A percentile compares a stretch with the other conserved stretches of the same genome.
phyloP scores from a whole-genome alignment of 2,797 vertebrate species.

The Helicolenus hilgendorfi region DNA sequence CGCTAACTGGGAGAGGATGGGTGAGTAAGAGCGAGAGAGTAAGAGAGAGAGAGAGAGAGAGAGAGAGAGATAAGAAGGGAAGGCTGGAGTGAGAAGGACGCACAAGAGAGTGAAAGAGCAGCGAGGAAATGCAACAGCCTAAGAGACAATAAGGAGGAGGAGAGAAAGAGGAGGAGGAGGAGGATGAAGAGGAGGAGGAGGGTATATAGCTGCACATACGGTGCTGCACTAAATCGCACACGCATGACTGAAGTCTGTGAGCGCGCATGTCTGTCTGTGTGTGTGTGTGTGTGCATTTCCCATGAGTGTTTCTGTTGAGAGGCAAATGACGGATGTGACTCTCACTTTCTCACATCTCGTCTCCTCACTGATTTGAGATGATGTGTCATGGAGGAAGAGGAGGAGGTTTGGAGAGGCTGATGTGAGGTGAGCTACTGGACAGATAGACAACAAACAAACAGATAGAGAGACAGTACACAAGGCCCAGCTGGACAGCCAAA shows the following conservation, averaged over 20 bases:
- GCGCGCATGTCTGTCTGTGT: constrained; percentile 7
- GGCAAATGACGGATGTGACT: constrained; percentile 35
- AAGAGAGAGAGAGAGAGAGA: constrained; percentile 36
- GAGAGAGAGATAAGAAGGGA: constrained; percentile 39
- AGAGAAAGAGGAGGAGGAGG: constrained; percentile 42
- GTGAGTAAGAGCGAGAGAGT: constrained; percentile 9
- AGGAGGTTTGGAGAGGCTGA: not conserved
- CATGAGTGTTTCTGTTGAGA: constrained; percentile 27
- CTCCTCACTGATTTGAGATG: constrained; percentile 37
- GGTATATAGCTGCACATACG: constrained; percentile 60
- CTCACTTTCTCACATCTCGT: not conserved
- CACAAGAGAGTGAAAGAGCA: constrained; percentile 58
- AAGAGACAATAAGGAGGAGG: constrained; percentile 62
- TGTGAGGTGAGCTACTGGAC: constrained; percentile 32
- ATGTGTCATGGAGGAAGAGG: not conserved
- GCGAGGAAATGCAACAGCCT: constrained; percentile 62
- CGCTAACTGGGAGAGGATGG: constrained; percentile 59
- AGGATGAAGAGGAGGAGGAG: constrained; percentile 45
- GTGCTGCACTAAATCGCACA: constrained; percentile 62
- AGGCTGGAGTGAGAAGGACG: constrained; percentile 56
- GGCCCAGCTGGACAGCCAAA: not conserved
- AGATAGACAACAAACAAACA: constrained; percentile 38
- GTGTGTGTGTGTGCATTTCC: constrained; percentile 13
- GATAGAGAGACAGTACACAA: not conserved
- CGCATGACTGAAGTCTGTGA: constrained; percentile 61